Evolutionary conservation across 2,797 vertebrate genomes (phyloP).

Genomic region (Nannoperca australis): DNA sequence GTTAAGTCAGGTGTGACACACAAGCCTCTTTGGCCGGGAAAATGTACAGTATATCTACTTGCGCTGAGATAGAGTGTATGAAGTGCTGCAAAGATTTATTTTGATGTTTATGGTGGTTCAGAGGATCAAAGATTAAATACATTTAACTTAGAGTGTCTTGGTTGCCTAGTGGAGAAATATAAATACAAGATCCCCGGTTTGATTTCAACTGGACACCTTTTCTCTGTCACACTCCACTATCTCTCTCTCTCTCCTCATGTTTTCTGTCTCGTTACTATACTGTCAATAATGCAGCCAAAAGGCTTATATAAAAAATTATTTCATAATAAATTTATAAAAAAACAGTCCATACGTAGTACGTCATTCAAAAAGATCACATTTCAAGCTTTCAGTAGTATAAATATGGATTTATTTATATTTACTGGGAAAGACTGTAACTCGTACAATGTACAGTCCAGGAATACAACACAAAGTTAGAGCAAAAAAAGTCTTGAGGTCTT

Average conservation of each 20-base stretch:
- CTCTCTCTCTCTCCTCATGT: not conserved
- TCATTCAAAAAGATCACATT: not conserved
- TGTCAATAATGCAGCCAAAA: not conserved
- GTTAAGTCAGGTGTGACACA: conserved; percentile 66
- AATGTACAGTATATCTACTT: conserved; percentile 21
- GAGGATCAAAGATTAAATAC: not conserved
- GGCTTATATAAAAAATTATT: not conserved
- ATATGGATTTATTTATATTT: not conserved
- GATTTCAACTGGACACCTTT: conserved; percentile 7
- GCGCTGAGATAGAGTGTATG: not conserved
- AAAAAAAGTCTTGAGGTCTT: not conserved
- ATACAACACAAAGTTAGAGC: not conserved
- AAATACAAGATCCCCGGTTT: not conserved
- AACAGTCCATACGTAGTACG: not conserved
- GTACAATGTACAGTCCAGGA: not conserved
- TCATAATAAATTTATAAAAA: not conserved
- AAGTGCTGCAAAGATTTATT: conserved; percentile 12
- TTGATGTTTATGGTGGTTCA: not conserved
- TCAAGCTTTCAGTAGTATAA: not conserved
- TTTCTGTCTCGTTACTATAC: not conserved
- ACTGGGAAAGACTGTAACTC: not conserved
- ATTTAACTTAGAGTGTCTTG: not conserved
- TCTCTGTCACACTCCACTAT: not conserved
- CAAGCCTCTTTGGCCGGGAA: conserved; percentile 28
- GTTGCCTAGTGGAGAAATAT: not conserved